Evolutionary conservation across 64 coral and sea anemone species (phyloP).

Genomic region (Montipora cactus): DNA sequence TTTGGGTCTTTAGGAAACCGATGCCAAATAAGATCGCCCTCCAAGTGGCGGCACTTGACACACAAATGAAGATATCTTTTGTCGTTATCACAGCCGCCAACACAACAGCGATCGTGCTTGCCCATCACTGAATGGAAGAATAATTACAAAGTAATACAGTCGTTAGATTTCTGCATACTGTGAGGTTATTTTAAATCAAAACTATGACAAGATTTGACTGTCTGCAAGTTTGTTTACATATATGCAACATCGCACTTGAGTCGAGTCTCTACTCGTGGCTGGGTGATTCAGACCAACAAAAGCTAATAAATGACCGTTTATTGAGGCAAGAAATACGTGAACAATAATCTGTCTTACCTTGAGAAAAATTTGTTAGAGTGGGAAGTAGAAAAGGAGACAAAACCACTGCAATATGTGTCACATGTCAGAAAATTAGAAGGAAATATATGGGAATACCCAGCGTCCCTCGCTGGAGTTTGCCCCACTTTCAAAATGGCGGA

Average conservation of each 20-base stretch:
- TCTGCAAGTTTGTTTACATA: not conserved
- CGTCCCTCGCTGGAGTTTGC: not conserved
- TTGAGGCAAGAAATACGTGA: conserved; percentile 6
- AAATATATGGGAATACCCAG: conserved; percentile 1
- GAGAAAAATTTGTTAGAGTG: not conserved
- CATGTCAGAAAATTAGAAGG: conserved; percentile 9
- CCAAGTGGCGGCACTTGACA: not conserved
- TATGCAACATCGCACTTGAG: conserved; percentile 5
- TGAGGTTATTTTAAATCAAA: not conserved
- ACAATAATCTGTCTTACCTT: conserved; percentile 1
- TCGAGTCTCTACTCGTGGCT: conserved; percentile 1
- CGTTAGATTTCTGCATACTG: conserved; percentile 9
- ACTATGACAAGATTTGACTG: conserved; percentile 3
- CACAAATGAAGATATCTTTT: not conserved
- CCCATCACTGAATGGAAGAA: conserved; percentile 4
- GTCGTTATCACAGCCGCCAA: conserved; percentile 43
- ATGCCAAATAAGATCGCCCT: conserved; percentile 32
- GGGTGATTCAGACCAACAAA: conserved; percentile 19
- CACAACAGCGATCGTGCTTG: conserved; percentile 36
- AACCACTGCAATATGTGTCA: conserved; percentile 5
- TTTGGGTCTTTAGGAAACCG: conserved; percentile 47
- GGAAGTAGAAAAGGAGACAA: not conserved
- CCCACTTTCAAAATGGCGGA: not conserved
- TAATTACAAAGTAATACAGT: conserved; percentile 15
- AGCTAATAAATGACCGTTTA: conserved; percentile 15